A percentile compares a stretch with the other conserved stretches of the same genome.
Conservation (phyloP, 2,113 vertebrate species). For the Phocoena phocoena region DNA sequence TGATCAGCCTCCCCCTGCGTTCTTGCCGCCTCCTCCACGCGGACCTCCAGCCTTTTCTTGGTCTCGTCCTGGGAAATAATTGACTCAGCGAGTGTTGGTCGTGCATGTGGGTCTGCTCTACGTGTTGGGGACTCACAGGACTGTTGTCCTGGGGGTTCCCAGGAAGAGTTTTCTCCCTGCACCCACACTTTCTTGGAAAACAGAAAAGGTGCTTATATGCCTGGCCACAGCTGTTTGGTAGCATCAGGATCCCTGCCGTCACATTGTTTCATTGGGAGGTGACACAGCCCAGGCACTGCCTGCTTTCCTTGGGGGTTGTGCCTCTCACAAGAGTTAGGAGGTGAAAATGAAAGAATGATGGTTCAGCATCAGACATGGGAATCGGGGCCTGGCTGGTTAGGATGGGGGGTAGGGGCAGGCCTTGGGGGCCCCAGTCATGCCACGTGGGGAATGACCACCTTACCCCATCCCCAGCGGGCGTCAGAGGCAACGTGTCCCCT, state of each 20-base stretch:
- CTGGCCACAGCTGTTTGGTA: accelerated
- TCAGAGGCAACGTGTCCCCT: accelerated
- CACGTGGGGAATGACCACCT: accelerated
- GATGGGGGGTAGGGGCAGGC: accelerated
- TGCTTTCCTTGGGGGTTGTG: too few relatives aligned
- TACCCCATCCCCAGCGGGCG: accelerated
- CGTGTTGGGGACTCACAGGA: accelerated
- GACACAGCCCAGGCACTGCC: accelerated
- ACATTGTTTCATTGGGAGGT: accelerated
- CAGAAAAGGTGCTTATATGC: accelerated
- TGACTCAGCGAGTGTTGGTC: accelerated
- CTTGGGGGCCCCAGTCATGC: accelerated
- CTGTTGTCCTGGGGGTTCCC: background rate
- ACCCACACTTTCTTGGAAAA: accelerated
- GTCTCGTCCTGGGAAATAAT: background rate
- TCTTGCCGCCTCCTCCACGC: background rate
- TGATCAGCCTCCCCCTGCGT: background rate
- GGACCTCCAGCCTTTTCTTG: accelerated
- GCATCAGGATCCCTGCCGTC: accelerated
- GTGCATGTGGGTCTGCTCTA: accelerated
- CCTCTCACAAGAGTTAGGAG: accelerated
- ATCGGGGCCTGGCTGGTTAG: background rate
- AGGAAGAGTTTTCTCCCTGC: accelerated
- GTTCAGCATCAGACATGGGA: accelerated
- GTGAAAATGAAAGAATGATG: accelerated